phyloP scores from a whole-genome alignment of 2,113 vertebrate species.

The Coracopsis vasa region DNA sequence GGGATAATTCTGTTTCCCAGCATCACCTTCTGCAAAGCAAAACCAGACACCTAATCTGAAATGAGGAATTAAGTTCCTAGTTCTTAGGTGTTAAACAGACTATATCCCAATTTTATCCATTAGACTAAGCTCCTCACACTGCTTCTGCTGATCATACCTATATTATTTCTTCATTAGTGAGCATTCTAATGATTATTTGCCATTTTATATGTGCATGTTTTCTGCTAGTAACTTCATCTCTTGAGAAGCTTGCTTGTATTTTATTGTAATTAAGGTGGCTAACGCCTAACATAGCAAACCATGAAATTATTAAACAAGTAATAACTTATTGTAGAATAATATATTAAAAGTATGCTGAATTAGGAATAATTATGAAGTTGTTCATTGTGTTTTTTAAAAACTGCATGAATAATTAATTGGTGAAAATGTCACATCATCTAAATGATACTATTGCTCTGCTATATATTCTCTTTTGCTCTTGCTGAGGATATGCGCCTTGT shows the following conservation, averaged over 20 bases:
- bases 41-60: background rate
- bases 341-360: background rate
- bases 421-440: background rate
- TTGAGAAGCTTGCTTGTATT: background rate
- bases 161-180: background rate
- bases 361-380: background rate
- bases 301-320: background rate
- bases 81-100: background rate
- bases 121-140: background rate
- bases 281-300: background rate
- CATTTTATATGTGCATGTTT: background rate
- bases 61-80: background rate
- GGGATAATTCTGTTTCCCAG: background rate
- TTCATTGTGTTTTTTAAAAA: background rate
- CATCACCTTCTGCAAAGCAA: background rate
- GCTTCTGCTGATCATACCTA: background rate
- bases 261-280: background rate
- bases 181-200: background rate
- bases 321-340: background rate
- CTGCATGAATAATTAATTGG: background rate
- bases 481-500: accelerated
- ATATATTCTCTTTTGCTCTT: background rate
- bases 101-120: background rate
- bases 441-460: background rate
- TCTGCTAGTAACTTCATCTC: background rate